phyloP scores from a whole-genome alignment of 53 echinoderm and acorn worm species.

The Mesocentrotus franciscanus region DNA sequence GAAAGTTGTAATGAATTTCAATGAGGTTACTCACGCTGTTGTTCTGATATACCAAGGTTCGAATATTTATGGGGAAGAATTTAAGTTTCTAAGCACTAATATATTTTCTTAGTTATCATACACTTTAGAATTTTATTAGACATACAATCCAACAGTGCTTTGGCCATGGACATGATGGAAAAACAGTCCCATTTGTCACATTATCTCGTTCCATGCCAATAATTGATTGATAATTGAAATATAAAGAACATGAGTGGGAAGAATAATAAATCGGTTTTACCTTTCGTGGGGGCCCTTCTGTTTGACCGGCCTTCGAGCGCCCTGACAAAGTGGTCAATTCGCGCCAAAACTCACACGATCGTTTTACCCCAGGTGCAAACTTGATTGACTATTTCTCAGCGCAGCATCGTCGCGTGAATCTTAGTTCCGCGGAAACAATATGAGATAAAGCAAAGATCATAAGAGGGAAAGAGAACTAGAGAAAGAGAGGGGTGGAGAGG shows the following conservation, averaged over 20 bases:
- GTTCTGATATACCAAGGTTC: no score
- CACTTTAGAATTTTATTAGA: no score
- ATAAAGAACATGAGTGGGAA: neutral
- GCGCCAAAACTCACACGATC: constrained; percentile 8
- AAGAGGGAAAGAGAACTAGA: neutral
- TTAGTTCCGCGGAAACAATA: constrained; percentile 2
- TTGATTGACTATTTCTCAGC: constrained; percentile 46
- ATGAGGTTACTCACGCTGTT: no score
- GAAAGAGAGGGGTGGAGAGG: neutral
- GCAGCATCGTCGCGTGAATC: constrained; percentile 4
- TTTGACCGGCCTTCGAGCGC: constrained; percentile 29
- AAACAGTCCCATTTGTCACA: no score
- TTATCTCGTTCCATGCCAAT: no score
- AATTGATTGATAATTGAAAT: neutral
- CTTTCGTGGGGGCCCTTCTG: neutral
- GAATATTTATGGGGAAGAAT: no score
- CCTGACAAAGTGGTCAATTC: constrained; percentile 39
- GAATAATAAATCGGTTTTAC: neutral
- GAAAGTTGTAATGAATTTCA: no score
- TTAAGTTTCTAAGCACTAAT: no score
- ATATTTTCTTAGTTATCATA: no score
- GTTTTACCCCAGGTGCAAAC: constrained; percentile 45
- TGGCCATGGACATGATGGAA: no score
- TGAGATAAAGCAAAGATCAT: neutral
- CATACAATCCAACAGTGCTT: no score